Base-by-base conservation (phyloP, 1,140 invertebrate species). In the Drosophila ogumai region DNA sequence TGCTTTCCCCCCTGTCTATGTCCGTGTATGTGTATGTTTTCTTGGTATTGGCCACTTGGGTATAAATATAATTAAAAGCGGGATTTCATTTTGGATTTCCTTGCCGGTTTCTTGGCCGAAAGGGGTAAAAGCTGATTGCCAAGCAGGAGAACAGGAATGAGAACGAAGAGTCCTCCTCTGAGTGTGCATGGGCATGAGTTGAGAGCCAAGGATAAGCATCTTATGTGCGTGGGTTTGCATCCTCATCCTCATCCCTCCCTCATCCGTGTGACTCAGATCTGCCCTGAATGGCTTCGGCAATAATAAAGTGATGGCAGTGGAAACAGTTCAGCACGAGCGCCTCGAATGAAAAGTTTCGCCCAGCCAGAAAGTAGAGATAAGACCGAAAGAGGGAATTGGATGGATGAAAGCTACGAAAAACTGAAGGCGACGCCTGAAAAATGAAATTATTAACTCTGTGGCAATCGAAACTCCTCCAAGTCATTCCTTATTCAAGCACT, bases 51-150 rank as follows among this genome's bases (percentile, higher is more conserved):
- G 79, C 79, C 82, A 82, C 82, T 79, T 87, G 82, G 79, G 82
- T 54, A 79, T 86, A 82, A 86, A 87, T 87, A 86, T 86, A 87
- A 87, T 86, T 86, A 86, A 86, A 86, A 79, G 75, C 66, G 61
- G 75, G 75, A 79, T 87, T 86, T 86, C 58, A 54, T 61, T 59
- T 75, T 58, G 68, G 78, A 81, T 86, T 81, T 81, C 52, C 43
- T 77, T 63, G 60, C 17, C 25, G 58, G 47, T 32, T 54, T 47
- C 25, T 64, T 41, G 61, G 28, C 31, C 47, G 43, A 50, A 81
- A 86, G 63, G 81, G 69, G 75, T 87, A 55, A 85, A 78, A 81
- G 60, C 64, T 78, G 78, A 78, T 85, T 78, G 73, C 77, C 43
- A 49, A 49, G 32, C 65, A 65, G 38, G 44, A 52, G 56, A 44